These are phyloP conservation scores for Pocillopora damicornis DNA, from an alignment of 64 coral and sea anemone species.

Conservation along the genomic window DNA sequence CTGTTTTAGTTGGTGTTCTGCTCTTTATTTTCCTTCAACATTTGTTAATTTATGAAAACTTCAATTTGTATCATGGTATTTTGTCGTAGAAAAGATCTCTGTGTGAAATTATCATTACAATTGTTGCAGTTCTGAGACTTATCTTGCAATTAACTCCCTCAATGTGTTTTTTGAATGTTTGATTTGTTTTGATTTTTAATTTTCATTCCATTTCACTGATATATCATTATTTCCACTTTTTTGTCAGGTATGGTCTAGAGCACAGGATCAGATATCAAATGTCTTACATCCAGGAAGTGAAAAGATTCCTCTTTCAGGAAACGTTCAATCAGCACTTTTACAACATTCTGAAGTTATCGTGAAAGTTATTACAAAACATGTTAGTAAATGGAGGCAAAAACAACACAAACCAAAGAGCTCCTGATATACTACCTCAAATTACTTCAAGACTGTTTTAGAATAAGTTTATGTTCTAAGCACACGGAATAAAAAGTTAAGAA, in stretches of 20 bases:
- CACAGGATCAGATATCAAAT: constrained; percentile 46
- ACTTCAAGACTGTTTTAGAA: too few relatives aligned
- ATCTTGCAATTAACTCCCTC: too few relatives aligned
- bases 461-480: too few relatives aligned
- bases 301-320: constrained; percentile 55
- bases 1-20: too few relatives aligned
- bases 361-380: constrained; percentile 65
- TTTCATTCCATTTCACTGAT: not conserved
- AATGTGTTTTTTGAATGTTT: not conserved
- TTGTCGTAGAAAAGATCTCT: too few relatives aligned
- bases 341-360: constrained; percentile 64
- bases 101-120: too few relatives aligned
- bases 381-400: constrained; percentile 62
- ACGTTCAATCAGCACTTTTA: constrained; percentile 62
- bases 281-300: constrained; percentile 50
- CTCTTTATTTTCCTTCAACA: too few relatives aligned
- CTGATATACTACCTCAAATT: not conserved
- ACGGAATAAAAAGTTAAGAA: too few relatives aligned
- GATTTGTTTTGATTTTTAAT: too few relatives aligned
- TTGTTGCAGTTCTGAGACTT: too few relatives aligned
- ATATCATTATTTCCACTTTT: not conserved
- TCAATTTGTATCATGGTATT: too few relatives aligned
- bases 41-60: too few relatives aligned
- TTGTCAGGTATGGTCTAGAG: constrained; percentile 59
- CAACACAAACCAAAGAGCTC: not conserved